phyloP scores from a whole-genome alignment of 1,140 invertebrate species.

The Leptinotarsa defecta region DNA sequence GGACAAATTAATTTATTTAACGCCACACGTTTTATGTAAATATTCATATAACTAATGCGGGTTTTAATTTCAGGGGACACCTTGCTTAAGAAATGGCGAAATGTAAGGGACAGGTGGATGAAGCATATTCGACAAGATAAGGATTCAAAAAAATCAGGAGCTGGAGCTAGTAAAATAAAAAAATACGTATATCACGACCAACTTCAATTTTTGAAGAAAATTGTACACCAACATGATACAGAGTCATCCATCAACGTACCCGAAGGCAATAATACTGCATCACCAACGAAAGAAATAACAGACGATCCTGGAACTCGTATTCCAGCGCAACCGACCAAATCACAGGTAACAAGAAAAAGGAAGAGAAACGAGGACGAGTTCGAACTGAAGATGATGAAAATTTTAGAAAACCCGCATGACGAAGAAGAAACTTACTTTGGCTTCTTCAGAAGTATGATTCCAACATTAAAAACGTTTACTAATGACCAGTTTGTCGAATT shows the following conservation, averaged over 20 bases:
- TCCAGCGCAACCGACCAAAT: no score
- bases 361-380: constrained; percentile 22
- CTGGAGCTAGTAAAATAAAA: constrained; percentile 10
- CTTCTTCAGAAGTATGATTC: constrained; percentile 23
- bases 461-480: constrained; percentile 18
- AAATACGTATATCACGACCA: constrained; percentile 24
- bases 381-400: constrained; percentile 22
- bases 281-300: no score
- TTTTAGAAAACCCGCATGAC: not conserved
- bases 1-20: no score
- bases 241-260: no score
- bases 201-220: constrained; percentile 4
- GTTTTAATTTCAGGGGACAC: not conserved
- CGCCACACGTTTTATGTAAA: no score
- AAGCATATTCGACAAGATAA: constrained; percentile 21
- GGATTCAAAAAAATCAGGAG: constrained; percentile 18
- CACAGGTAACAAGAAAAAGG: constrained; percentile 22
- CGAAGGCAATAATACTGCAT: no score
- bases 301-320: no score
- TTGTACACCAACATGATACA: no score
- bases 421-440: not conserved
- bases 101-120: constrained; percentile 25
- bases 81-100: constrained; percentile 21
- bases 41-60: no score
- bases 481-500: not conserved